These are phyloP conservation scores for Engraulis encrasicolus DNA, from an alignment of 2,113 vertebrate genomes.

Conservation along the genomic window DNA sequence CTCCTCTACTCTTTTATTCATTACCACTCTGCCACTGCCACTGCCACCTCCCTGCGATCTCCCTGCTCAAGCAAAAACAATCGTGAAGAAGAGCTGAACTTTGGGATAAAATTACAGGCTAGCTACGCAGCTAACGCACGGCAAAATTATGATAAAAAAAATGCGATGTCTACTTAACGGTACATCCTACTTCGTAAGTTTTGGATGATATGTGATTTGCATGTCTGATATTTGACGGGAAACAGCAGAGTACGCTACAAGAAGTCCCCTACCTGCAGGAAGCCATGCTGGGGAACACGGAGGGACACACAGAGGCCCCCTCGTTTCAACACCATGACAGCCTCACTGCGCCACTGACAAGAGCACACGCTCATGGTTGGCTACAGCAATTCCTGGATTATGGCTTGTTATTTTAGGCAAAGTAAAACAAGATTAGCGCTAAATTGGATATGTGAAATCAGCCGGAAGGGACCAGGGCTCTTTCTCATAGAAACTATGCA, in stretches of 20 bases:
- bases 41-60: neutral
- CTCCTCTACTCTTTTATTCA: neutral
- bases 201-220: too few species aligned
- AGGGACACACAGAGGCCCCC: neutral
- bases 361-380: constrained; percentile 65
- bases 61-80: too few species aligned
- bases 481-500: constrained; percentile 62
- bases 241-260: too few species aligned
- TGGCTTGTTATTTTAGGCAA: constrained; percentile 72
- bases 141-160: too few species aligned
- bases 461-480: constrained; percentile 66
- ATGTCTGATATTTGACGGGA: too few species aligned
- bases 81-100: too few species aligned
- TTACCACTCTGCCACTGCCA: neutral
- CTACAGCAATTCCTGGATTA: constrained; percentile 70
- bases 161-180: too few species aligned
- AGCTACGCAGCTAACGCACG: too few species aligned
- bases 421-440: constrained; percentile 73
- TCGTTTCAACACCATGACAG: constrained; percentile 9
- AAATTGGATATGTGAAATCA: constrained; percentile 75
- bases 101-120: too few species aligned
- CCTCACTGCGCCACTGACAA: constrained; percentile 59
- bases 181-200: too few species aligned
- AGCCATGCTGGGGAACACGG: neutral
- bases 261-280: neutral